phyloP scores from a whole-genome alignment of 1,140 invertebrate genomes.

The Cydia amplana region DNA sequence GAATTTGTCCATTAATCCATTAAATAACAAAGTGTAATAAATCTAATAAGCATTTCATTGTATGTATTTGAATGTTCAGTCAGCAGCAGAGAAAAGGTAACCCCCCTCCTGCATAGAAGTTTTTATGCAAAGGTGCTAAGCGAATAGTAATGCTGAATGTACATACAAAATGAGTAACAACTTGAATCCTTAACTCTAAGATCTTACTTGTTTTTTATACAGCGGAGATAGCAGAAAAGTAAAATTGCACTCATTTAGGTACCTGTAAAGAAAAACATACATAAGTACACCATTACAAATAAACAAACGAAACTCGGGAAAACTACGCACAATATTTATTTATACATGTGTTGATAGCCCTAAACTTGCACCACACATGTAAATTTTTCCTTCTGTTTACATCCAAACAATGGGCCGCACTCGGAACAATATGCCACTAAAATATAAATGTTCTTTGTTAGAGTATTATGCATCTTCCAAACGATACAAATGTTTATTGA shows the following conservation, averaged over 20 bases:
- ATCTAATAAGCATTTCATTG: too few species aligned
- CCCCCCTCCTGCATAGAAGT: too few species aligned
- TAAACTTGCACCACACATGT: conserved; percentile 37
- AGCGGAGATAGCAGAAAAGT: not conserved
- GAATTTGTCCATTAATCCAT: too few species aligned
- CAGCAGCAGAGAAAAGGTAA: too few species aligned
- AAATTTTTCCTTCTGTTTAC: conserved; percentile 39
- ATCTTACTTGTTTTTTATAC: not conserved
- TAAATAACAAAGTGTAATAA: too few species aligned
- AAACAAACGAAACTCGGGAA: not conserved
- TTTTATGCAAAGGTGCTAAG: too few species aligned
- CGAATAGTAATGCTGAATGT: too few species aligned
- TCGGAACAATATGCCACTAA: conserved; percentile 61
- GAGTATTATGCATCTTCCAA: conserved; percentile 49
- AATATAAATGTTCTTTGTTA: conserved; percentile 56
- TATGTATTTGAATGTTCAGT: too few species aligned
- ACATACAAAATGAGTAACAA: not conserved
- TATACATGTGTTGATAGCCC: conserved; percentile 39
- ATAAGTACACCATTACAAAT: not conserved
- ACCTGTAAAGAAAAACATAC: conserved; percentile 8
- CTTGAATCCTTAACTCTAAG: not conserved
- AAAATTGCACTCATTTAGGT: not conserved
- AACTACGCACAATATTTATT: not conserved
- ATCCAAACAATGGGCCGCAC: conserved; percentile 55
- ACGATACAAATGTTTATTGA: conserved; percentile 22